A percentile compares a stretch with the other conserved stretches of the same genome.
Evolutionary conservation across 2,113 vertebrate species (phyloP).

Genomic region (Salminus brasiliensis): DNA sequence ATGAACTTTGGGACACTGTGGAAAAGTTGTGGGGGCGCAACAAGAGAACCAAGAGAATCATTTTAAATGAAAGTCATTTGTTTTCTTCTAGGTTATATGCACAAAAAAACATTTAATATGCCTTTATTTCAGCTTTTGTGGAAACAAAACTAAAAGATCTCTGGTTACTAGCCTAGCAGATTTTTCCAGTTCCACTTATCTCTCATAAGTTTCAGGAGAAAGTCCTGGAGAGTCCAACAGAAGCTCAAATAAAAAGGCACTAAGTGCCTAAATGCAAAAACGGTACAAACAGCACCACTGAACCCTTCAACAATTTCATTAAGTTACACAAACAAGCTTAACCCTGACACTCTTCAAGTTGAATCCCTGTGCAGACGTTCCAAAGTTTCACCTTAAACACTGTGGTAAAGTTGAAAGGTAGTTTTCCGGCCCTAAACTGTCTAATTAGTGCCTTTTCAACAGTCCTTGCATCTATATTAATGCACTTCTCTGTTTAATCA

Average conservation of each 20-base stretch:
- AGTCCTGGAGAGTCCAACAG: too few species aligned
- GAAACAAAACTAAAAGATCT: not conserved
- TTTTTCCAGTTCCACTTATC: not conserved
- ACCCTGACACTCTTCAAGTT: not conserved
- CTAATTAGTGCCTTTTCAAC: constrained; percentile 15
- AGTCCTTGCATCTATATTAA: constrained; percentile 14
- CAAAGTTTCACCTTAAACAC: not conserved
- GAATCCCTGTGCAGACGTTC: not conserved
- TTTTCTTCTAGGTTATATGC: not conserved
- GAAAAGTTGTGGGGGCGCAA: not conserved
- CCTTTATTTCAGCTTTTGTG: not conserved
- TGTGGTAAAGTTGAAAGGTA: not conserved
- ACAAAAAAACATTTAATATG: not conserved
- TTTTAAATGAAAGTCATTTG: not conserved
- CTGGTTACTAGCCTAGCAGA: not conserved
- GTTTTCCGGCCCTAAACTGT: not conserved
- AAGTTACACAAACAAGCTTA: not conserved
- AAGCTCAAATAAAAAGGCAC: not conserved
- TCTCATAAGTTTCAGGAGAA: too few species aligned
- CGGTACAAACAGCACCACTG: not conserved
- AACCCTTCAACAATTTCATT: not conserved
- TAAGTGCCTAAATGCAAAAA: not conserved
- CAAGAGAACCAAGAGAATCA: not conserved
- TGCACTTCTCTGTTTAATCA: constrained; percentile 14
- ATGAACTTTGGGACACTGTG: not conserved